A percentile compares a stretch with the other conserved stretches of the same genome.
phyloP scores from a whole-genome alignment of 2,797 vertebrate species.

The Myotis findleyi region DNA sequence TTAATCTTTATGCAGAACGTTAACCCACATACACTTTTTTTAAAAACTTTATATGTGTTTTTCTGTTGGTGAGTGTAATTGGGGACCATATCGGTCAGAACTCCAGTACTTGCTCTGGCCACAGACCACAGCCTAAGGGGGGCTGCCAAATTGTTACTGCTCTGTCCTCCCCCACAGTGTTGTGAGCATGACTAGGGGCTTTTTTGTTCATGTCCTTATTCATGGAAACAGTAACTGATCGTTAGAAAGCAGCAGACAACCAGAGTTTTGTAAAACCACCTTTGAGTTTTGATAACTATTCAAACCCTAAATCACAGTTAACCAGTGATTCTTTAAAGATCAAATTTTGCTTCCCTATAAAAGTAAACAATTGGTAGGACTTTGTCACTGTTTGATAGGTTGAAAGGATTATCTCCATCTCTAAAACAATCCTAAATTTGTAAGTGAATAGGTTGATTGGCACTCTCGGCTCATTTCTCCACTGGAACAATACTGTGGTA shows the following conservation, averaged over 20 bases:
- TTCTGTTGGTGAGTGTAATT: background rate
- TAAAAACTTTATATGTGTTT: background rate
- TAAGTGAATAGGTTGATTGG: background rate
- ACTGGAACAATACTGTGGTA: background rate
- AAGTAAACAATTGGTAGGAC: background rate
- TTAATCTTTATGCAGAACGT: background rate
- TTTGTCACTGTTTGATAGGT: background rate
- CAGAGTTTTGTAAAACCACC: background rate
- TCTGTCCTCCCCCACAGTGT: background rate
- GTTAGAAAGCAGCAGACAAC: background rate
- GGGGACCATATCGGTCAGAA: background rate
- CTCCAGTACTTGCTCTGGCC: background rate
- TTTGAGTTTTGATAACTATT: conserved; percentile 24
- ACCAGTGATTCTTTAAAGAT: conserved; percentile 21
- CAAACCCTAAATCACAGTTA: conserved; percentile 29
- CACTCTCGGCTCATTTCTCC: background rate
- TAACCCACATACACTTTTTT: background rate
- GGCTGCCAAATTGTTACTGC: background rate
- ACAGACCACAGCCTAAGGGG: background rate
- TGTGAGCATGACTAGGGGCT: background rate
- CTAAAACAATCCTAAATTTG: background rate
- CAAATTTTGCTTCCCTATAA: conserved; percentile 41
- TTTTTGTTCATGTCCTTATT: background rate
- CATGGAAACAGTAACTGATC: background rate
- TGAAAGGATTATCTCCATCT: background rate